Base-by-base conservation (phyloP, 2,113 vertebrate genomes). In the Chionomys nivalis region DNA sequence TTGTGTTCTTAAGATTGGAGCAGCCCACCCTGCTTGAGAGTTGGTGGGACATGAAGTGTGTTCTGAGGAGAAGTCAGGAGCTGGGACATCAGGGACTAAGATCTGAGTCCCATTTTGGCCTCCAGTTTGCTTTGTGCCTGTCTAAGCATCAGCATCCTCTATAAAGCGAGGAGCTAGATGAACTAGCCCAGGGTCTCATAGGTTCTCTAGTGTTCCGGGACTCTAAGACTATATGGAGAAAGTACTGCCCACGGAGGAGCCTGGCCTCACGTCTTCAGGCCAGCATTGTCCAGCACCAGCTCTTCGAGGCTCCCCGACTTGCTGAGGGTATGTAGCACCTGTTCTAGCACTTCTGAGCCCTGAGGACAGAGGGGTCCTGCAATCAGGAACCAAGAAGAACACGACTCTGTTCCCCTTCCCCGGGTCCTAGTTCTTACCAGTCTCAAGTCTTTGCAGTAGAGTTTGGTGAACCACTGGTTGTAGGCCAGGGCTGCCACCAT, bases 381-480 rank as follows among this genome's bases (percentile, higher is more conserved):
- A 10, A 49, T 89, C 63, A 88, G 94, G 55, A 87, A 44, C 58
- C 79, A 28, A 44, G 58, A 33, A 39, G 31, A 26, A 11, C 11
- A 36, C 36, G 4, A 0, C 17, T 65, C 26, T 26, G 55, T 11
- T 36, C 75, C 66, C 73, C 36, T 28, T 1, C 23, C 66, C 72
- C 72, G 39, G 31, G 82, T 90, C 58, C 75, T 52, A 5, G 33
- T 70, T 95, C 97, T 86, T 99, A 99, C 99, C 98, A 99, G 98
- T 96, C 99, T 98, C 98, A 99, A 97, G 98, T 99, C 99, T 98
- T 99, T 99, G 98, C 99, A 99, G 98, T 99, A 98, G 93, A 99
- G 99, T 97, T 99, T 99, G 98, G 99, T 99, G 98, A 99, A 99
- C 99, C 99, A 99, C 76, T 99, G 99, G 98, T 99, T 99, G 97